Evolutionary conservation across 2,113 vertebrate species (phyloP).

Genomic region (Cinclus mexicanus): DNA sequence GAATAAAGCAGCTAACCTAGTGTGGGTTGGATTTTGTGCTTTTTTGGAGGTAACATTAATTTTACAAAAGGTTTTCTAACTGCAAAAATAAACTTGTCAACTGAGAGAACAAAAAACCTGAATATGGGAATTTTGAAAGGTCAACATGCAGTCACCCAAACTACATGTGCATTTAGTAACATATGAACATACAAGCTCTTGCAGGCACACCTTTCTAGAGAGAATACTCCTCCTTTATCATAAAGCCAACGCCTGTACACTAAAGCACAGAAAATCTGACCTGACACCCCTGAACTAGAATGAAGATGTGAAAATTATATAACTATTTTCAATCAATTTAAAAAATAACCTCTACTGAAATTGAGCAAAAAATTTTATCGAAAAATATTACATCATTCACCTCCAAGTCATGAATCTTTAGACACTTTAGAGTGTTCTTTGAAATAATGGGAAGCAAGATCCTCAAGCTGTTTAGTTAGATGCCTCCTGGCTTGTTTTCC

Average conservation of each 20-base stretch:
- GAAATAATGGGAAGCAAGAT: not conserved
- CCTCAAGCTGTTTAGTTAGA: not conserved
- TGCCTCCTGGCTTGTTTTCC: not conserved
- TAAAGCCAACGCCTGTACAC: not conserved
- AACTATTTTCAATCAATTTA: not conserved
- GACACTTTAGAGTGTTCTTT: not conserved
- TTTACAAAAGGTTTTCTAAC: not conserved
- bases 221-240: not conserved
- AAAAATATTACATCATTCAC: not conserved
- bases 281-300: not conserved
- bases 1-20: not conserved
- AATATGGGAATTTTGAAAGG: not conserved
- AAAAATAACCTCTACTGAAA: not conserved
- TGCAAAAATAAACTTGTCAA: not conserved
- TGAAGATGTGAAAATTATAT: not conserved
- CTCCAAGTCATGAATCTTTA: not conserved
- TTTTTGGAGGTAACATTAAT: not conserved
- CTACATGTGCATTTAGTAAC: not conserved
- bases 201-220: not conserved
- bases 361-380: not conserved
- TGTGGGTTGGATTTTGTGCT: rapidly evolving
- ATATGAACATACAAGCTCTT: not conserved
- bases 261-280: not conserved
- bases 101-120: not conserved
- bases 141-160: not conserved